Evolutionary conservation across 2,888 invertebrate species (phyloP).

Genomic region (Leptopterna dolabrata): DNA sequence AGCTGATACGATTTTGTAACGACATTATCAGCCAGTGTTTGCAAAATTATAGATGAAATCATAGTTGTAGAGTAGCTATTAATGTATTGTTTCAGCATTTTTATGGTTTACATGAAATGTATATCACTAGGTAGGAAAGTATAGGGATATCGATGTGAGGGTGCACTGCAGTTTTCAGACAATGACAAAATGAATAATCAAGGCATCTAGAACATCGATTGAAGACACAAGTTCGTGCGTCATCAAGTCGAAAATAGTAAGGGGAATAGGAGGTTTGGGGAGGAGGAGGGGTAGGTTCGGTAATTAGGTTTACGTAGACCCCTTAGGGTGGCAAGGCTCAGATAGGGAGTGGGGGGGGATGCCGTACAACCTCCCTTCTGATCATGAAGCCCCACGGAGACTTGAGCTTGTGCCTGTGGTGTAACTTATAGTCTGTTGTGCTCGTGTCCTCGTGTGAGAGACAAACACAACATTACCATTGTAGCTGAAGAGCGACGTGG

Average conservation of each 20-base stretch:
- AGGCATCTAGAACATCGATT: too few relatives aligned
- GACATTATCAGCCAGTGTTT: too few relatives aligned
- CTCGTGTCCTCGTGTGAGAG: not conserved
- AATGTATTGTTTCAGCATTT: too few relatives aligned
- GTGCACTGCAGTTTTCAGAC: too few relatives aligned
- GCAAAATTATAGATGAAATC: too few relatives aligned
- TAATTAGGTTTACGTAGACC: not conserved
- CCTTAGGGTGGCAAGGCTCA: not conserved
- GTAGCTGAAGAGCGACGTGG: too few relatives aligned
- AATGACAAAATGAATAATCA: too few relatives aligned
- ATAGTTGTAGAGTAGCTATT: too few relatives aligned
- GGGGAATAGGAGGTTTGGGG: not conserved
- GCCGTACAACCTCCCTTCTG: slow-evolving; percentile 15
- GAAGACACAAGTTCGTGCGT: not conserved
- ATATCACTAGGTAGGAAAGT: too few relatives aligned
- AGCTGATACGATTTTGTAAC: too few relatives aligned
- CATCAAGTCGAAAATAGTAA: not conserved
- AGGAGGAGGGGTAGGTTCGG: not conserved
- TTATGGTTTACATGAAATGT: too few relatives aligned
- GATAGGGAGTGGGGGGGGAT: not conserved
- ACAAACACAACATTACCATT: not conserved
- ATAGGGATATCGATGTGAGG: too few relatives aligned
- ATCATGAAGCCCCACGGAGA: slow-evolving; percentile 9
- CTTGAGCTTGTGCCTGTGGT: not conserved
- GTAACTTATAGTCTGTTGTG: not conserved